Conservation (phyloP, 2,797 vertebrate genomes). For the Scyliorhinus canicula region DNA sequence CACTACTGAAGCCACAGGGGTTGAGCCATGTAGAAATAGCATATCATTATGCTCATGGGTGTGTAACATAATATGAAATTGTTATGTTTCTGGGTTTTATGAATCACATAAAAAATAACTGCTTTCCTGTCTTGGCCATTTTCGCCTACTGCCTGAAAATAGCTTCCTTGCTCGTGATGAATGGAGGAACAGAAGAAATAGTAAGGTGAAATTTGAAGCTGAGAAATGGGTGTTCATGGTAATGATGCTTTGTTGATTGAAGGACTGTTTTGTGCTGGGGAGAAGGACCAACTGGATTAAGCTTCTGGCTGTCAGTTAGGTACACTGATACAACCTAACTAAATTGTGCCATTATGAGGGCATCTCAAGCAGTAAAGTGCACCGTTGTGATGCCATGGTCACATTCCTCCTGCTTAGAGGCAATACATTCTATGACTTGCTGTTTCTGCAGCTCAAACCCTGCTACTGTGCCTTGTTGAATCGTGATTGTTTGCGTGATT, state of each 20-base stretch:
- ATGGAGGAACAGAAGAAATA: too few relatives aligned
- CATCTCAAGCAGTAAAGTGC: neutral
- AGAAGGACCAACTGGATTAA: neutral
- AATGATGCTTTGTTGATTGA: neutral
- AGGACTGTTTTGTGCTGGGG: neutral
- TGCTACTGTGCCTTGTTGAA: too few relatives aligned
- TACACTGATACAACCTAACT: neutral
- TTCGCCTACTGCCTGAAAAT: too few relatives aligned
- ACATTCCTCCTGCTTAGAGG: too few relatives aligned
- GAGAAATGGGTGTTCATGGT: neutral
- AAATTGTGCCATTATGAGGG: neutral
- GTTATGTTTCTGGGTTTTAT: neutral
- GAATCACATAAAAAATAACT: neutral
- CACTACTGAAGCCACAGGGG: neutral
- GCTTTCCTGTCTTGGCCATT: too few relatives aligned
- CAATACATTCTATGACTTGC: too few relatives aligned
- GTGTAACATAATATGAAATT: neutral
- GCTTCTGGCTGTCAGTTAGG: neutral
- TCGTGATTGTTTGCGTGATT: too few relatives aligned
- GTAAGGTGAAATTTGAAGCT: neutral
- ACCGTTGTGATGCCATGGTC: too few relatives aligned
- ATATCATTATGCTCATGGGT: neutral
- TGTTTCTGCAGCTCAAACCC: too few relatives aligned
- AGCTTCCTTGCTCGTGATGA: too few relatives aligned
- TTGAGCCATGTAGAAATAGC: neutral